phyloP scores from a whole-genome alignment of 2,888 invertebrate genomes.

The Branchellion lobata region DNA sequence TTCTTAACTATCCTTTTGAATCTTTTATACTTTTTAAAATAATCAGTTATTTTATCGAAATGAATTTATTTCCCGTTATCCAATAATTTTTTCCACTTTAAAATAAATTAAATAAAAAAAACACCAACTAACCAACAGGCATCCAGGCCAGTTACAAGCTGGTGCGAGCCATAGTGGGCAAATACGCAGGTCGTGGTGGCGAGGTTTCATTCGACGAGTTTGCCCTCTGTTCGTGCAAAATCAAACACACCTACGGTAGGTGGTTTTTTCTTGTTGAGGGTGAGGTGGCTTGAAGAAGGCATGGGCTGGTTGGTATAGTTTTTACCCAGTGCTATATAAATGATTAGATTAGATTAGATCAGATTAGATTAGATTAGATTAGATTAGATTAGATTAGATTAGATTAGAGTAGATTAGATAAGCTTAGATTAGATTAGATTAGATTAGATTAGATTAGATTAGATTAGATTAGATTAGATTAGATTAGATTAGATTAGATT shows the following conservation, averaged over 20 bases:
- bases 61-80: too few relatives aligned
- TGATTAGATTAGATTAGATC: background rate
- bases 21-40: too few relatives aligned
- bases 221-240: constrained; percentile 34
- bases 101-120: too few relatives aligned
- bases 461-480: too few relatives aligned
- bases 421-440: too few relatives aligned
- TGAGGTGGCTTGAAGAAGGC: background rate
- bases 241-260: constrained; percentile 33
- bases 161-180: constrained; percentile 33
- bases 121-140: too few relatives aligned
- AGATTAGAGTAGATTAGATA: too few relatives aligned
- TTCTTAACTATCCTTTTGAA: too few relatives aligned
- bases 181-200: constrained; percentile 23
- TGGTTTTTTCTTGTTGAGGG: background rate
- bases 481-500: background rate
- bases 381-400: background rate
- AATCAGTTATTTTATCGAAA: too few relatives aligned
- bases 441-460: too few relatives aligned
- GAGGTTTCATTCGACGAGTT: constrained; percentile 31
- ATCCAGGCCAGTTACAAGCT: constrained; percentile 26
- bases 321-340: background rate
- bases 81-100: too few relatives aligned
- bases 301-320: too few relatives aligned
- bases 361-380: background rate